These are phyloP conservation scores for Platalea minor DNA, from an alignment of 2,797 vertebrate genomes.

Conservation along the genomic window DNA sequence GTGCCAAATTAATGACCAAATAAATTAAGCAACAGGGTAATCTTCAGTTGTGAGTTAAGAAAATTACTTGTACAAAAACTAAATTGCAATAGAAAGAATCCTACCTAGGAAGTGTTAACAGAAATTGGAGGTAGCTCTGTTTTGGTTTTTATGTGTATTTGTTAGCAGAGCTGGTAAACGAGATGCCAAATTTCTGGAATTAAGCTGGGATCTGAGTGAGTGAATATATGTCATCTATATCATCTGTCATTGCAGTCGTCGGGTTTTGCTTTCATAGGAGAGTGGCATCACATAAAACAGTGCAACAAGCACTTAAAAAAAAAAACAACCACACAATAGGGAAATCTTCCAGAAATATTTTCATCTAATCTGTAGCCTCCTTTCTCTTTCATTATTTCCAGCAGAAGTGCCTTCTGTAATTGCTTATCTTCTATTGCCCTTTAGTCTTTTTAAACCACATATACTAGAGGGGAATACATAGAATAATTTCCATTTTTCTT, in stretches of 20 bases:
- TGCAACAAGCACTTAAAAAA: neutral
- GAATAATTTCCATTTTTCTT: slow-evolving; percentile 9
- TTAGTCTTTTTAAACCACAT: neutral
- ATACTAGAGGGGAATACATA: neutral
- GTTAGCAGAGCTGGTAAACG: neutral
- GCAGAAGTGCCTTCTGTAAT: neutral
- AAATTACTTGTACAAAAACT: neutral
- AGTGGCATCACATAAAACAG: neutral
- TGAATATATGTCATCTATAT: neutral
- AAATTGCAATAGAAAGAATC: slow-evolving; percentile 13
- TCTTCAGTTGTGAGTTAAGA: slow-evolving; percentile 5
- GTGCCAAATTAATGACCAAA: slow-evolving; percentile 45
- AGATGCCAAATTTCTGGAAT: neutral
- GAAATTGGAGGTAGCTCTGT: neutral
- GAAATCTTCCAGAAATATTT: neutral
- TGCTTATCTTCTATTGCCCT: neutral
- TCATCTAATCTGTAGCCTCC: neutral
- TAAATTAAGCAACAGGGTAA: slow-evolving; percentile 37
- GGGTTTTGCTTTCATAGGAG: neutral
- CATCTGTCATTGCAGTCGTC: neutral
- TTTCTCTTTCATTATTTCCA: neutral
- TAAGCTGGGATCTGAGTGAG: neutral
- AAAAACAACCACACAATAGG: neutral
- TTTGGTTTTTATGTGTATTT: neutral
- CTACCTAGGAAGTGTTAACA: slow-evolving; percentile 1